These are phyloP conservation scores for Heterochromis multidens DNA, from an alignment of 2,113 vertebrate species.

Conservation along the genomic window DNA sequence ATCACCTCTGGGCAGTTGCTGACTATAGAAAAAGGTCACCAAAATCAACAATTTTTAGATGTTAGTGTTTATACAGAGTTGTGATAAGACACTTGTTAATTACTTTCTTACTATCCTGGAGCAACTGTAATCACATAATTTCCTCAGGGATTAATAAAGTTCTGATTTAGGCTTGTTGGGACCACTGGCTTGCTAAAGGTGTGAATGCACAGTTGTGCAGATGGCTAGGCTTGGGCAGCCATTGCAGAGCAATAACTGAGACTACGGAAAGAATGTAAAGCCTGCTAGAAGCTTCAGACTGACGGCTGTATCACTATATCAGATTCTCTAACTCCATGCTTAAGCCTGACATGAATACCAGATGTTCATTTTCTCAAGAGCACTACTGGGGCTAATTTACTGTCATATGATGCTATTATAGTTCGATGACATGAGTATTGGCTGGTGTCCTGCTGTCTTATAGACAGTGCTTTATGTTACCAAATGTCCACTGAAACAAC, in stretches of 20 bases:
- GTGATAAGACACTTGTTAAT: neutral
- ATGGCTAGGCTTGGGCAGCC: neutral
- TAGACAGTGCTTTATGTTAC: neutral
- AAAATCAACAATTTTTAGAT: fast-evolving
- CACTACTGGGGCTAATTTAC: neutral
- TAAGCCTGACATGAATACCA: neutral
- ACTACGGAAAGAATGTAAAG: slow-evolving; percentile 51
- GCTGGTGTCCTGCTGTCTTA: neutral
- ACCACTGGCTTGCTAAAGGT: neutral
- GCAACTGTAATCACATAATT: no score
- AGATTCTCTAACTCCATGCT: neutral
- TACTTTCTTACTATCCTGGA: no score
- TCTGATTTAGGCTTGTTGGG: neutral
- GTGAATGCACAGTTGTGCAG: neutral
- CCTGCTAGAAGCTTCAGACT: neutral
- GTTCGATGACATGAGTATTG: neutral
- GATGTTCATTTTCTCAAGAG: neutral
- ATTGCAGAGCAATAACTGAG: neutral
- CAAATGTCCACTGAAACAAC: neutral
- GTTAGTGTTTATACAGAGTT: neutral
- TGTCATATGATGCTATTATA: neutral
- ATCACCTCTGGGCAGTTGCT: neutral
- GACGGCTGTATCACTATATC: neutral
- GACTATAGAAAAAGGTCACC: neutral
- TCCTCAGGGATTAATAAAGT: no score